Base-by-base conservation (phyloP, 2,113 vertebrate genomes). In the Phalacrocorax brasilianus region DNA sequence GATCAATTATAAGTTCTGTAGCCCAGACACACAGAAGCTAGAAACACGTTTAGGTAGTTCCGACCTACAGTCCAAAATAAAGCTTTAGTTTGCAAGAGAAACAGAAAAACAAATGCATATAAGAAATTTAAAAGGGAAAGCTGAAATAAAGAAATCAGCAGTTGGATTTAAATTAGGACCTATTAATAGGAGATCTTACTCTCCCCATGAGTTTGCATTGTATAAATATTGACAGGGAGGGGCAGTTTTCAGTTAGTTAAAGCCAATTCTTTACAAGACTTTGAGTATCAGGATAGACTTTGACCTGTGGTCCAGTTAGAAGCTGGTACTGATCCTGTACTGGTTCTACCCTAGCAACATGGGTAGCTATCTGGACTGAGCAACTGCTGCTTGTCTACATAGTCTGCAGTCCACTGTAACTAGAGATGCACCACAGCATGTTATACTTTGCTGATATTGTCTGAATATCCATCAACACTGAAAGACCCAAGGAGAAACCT, bases 161-260 rank as follows among this genome's bases (percentile, higher is more conserved):
- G 56, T 1, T 52, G 12, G 10, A 79, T 66, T 91, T 90, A 32
- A 70, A 53, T 45, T 49, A 61, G 27, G 28, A 68, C 12, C n/a
- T 79, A 22, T 42, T 65, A 78, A 63, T 24, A 58, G 66, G 26
- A 70, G 12, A 83, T 90, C 49, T 28, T 61, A 52, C 77, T 91
- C 32, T 89, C 81, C 74, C 59, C 47, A 73, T 59, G 71, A 96
- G 67, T 68, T 50, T 75, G 42, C 50, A 59, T 4, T 78, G 42
- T 59, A 87, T 86, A 93, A 95, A 95, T 95, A 95, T 92, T 95
- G 92, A 94, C 76, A 94, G 72, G 90, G 93, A 94, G 90, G 88
- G 85, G 95, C 87, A 88, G 68, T 38, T 32, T 78, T 59, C 58
- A 76, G 84, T 45, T 33, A 85, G 47, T 22, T 53, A 84, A 91